A percentile compares a stretch with the other conserved stretches of the same genome.
Conservation (phyloP, 2,888 invertebrate genomes). For the Andrena hattorfiana region DNA sequence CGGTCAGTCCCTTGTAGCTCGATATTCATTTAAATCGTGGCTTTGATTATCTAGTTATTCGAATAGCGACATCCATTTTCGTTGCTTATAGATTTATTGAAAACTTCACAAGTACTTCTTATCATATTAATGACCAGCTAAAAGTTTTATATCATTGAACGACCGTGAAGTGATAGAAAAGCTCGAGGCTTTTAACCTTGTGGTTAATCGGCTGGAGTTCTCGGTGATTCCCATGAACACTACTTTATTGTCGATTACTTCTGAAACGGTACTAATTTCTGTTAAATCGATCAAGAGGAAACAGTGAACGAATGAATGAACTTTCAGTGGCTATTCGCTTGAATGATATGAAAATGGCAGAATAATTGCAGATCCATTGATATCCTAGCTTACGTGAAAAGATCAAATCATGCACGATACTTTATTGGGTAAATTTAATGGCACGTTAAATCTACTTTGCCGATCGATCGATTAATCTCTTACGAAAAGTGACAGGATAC, state of each 20-base stretch:
- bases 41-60: not conserved
- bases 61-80: not conserved
- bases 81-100: not conserved
- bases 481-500: not conserved
- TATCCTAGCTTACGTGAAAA: not conserved
- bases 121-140: not conserved
- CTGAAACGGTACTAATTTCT: constrained; percentile 62
- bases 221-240: not conserved
- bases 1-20: constrained; percentile 44
- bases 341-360: not conserved
- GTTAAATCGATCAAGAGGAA: not conserved
- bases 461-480: constrained; percentile 13
- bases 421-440: constrained; percentile 5
- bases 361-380: not conserved
- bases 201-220: not conserved
- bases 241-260: not conserved
- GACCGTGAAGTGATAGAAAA: not conserved
- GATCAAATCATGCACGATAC: not conserved
- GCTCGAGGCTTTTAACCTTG: not conserved
- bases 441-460: not conserved
- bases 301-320: constrained; percentile 1
- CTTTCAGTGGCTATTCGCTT: not conserved
- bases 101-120: not conserved
- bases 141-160: constrained; percentile 1
- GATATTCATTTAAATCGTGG: not conserved